A percentile compares a stretch with the other conserved stretches of the same genome.
Conservation (phyloP, 2,797 vertebrate genomes). For the Rhynchonycteris naso region DNA sequence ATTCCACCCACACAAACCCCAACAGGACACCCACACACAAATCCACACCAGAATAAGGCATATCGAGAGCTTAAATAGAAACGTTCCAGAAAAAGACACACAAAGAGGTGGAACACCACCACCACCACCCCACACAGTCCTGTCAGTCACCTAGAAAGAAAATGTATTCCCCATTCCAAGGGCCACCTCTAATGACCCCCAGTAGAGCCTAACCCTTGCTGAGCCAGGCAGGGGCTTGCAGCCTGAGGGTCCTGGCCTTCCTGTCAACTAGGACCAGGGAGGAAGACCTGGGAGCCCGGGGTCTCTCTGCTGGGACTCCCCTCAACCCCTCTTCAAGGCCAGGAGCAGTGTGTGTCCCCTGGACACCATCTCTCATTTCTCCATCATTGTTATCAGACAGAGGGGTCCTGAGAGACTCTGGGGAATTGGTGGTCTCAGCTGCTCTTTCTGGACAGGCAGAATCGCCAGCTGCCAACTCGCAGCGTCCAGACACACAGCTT, state of each 20-base stretch:
- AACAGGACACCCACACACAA: background rate
- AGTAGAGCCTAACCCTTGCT: background rate
- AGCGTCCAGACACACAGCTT: background rate
- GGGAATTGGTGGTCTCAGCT: background rate
- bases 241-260: fast-evolving
- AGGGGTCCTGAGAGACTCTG: background rate
- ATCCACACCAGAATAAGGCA: background rate
- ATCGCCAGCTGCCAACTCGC: background rate
- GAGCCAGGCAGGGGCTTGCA: background rate
- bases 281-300: background rate
- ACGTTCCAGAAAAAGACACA: background rate
- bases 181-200: background rate
- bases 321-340: background rate
- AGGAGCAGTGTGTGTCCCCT: background rate
- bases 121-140: background rate
- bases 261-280: background rate
- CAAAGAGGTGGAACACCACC: background rate
- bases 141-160: background rate
- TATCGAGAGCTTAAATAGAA: background rate
- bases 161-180: background rate
- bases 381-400: background rate
- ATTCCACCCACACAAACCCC: background rate
- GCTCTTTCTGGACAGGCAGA: background rate
- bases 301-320: background rate
- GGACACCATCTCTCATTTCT: background rate